Conservation (phyloP, 2,888 invertebrate genomes). For the Tetranychus truncatus region DNA sequence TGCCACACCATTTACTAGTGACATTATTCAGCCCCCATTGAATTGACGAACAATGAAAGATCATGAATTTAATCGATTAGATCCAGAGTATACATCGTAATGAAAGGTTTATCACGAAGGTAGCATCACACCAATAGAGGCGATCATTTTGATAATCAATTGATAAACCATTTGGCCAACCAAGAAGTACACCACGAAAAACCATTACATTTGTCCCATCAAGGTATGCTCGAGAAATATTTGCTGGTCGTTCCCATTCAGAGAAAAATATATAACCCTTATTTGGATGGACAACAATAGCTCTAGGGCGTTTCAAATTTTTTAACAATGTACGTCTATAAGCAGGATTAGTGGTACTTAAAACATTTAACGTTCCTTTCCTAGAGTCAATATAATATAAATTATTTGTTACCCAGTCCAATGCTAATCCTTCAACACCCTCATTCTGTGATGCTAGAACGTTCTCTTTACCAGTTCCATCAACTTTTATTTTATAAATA, state of each 20-base stretch:
- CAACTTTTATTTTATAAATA: slow-evolving; percentile 46
- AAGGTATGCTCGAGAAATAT: slow-evolving; percentile 74
- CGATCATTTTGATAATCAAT: slow-evolving; percentile 72
- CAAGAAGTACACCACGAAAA: slow-evolving; percentile 72
- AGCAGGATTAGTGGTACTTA: slow-evolving; percentile 67
- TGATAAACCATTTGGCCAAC: slow-evolving; percentile 92
- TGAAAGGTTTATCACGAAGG: no score
- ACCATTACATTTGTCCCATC: slow-evolving; percentile 72
- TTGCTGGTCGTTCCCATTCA: slow-evolving; percentile 89
- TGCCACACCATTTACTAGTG: no score
- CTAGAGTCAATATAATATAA: slow-evolving; percentile 85
- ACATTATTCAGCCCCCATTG: no score
- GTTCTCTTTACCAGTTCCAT: slow-evolving; percentile 46
- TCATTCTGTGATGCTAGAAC: slow-evolving; percentile 88
- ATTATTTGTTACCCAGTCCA: slow-evolving; percentile 89
- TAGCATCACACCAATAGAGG: slow-evolving; percentile 93
- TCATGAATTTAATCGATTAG: no score
- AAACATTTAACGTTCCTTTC: slow-evolving; percentile 77
- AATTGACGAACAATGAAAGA: no score
- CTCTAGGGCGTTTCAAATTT: slow-evolving; percentile 74
- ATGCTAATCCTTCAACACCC: slow-evolving; percentile 83
- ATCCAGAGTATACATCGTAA: no score
- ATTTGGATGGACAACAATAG: slow-evolving; percentile 90
- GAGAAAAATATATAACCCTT: slow-evolving; percentile 83
- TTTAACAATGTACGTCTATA: slow-evolving; percentile 62